These are phyloP conservation scores for Limnothrissa miodon DNA, from an alignment of 2,113 vertebrate genomes.

Conservation along the genomic window DNA sequence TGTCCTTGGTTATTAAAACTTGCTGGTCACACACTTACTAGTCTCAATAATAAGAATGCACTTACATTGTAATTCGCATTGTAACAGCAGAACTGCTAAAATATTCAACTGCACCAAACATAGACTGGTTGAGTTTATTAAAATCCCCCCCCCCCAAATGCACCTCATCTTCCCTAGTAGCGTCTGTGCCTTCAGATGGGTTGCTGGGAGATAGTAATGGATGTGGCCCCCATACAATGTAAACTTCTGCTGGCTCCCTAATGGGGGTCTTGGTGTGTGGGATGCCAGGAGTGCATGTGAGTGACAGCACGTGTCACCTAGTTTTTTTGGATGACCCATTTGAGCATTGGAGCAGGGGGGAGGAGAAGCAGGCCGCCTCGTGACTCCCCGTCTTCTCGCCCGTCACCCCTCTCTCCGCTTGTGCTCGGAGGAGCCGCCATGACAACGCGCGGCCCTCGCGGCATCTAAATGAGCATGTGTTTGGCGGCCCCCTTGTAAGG, in stretches of 20 bases:
- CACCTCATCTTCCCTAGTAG: neutral
- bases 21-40: neutral
- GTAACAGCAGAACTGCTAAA: neutral
- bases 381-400: conserved; percentile 10
- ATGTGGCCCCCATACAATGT: neutral
- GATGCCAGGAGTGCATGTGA: conserved; percentile 21
- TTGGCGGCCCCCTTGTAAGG: conserved; percentile 54
- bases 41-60: neutral
- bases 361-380: neutral
- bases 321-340: conserved; percentile 15
- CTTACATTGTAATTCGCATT: neutral
- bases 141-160: neutral
- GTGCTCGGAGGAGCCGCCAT: conserved; percentile 10
- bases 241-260: neutral
- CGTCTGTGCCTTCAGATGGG: neutral
- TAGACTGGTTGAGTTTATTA: neutral
- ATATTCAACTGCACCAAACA: neutral
- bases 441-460: conserved; percentile 9
- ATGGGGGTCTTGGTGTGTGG: neutral
- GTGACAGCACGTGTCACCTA: conserved; percentile 23
- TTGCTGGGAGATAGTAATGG: neutral
- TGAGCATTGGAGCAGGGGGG: conserved; percentile 11
- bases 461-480: conserved; percentile 42
- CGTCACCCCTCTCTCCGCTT: conserved; percentile 2
- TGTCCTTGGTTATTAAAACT: neutral